Percentiles rank a stretch among this genome's conserved stretches.
phyloP scores from a whole-genome alignment of 2,797 vertebrate genomes.

The Xenopus petersii region DNA sequence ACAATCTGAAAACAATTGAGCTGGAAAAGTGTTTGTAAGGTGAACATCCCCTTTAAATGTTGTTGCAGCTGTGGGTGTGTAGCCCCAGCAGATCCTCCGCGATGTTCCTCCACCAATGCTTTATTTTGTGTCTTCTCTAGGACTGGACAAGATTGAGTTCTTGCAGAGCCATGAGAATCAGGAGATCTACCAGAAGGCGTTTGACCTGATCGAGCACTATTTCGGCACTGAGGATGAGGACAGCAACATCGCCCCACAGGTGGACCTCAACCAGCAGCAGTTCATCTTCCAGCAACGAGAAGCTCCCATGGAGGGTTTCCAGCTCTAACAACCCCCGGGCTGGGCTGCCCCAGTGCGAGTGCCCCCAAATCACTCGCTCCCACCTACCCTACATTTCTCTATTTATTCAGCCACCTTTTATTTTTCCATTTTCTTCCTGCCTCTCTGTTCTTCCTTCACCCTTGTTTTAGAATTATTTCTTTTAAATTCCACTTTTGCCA shows the following conservation, averaged over 20 bases:
- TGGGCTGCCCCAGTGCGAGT: constrained; percentile 65
- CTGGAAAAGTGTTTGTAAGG: too few relatives aligned
- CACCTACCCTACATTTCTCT: neutral
- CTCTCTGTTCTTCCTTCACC: constrained; percentile 15
- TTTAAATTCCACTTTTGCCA: neutral
- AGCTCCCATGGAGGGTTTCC: constrained; percentile 97
- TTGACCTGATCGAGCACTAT: constrained; percentile 96
- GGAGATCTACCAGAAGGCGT: constrained; percentile 98
- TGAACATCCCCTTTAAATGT: too few relatives aligned
- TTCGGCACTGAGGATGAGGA: constrained; percentile 96
- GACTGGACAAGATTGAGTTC: constrained; percentile 96
- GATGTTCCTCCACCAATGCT: too few relatives aligned
- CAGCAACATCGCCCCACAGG: constrained; percentile 86
- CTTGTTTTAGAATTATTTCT: neutral
- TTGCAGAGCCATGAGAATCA: constrained; percentile 97
- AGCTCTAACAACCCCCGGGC: constrained; percentile 73
- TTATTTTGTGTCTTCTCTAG: constrained; percentile 58
- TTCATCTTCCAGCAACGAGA: constrained; percentile 98
- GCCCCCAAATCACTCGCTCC: constrained; percentile 71
- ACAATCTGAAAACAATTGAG: too few relatives aligned
- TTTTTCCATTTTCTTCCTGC: constrained; percentile 44
- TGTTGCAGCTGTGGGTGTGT: too few relatives aligned
- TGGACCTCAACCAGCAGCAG: constrained; percentile 94
- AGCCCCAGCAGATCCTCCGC: too few relatives aligned
- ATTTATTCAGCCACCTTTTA: neutral